A percentile compares a stretch with the other conserved stretches of the same genome.
These are phyloP conservation scores for Perodicticus potto DNA, from an alignment of 2,797 vertebrate genomes.

Conservation along the genomic window DNA sequence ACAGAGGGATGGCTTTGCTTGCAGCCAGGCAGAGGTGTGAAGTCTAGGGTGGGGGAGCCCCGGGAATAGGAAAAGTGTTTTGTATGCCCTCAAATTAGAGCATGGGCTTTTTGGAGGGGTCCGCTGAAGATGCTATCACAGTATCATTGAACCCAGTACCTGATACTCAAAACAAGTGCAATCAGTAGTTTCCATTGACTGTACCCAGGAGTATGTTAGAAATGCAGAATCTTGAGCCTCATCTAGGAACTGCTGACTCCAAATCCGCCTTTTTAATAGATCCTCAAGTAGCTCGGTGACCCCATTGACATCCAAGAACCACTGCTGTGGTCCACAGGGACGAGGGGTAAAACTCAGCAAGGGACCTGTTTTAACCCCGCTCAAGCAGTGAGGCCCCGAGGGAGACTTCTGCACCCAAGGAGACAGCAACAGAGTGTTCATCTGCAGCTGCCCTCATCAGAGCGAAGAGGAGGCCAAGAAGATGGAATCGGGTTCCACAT, in stretches of 20 bases:
- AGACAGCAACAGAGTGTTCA: background rate
- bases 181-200: background rate
- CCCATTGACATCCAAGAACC: background rate
- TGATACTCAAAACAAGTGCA: background rate
- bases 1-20: background rate
- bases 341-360: background rate
- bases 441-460: background rate
- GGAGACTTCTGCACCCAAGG: background rate
- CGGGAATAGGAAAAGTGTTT: background rate
- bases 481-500: fast-evolving
- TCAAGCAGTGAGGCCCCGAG: background rate
- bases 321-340: background rate
- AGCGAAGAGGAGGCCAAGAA: background rate
- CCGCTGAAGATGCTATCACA: background rate
- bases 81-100: background rate
- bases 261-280: background rate
- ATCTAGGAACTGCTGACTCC: background rate
- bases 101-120: background rate
- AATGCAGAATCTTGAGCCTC: background rate
- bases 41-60: too few relatives aligned
- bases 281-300: background rate
- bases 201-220: background rate
- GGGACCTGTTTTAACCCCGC: background rate
- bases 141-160: background rate
- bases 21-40: background rate